phyloP scores from a whole-genome alignment of 2,797 vertebrate genomes.

The Rhynchonycteris naso region DNA sequence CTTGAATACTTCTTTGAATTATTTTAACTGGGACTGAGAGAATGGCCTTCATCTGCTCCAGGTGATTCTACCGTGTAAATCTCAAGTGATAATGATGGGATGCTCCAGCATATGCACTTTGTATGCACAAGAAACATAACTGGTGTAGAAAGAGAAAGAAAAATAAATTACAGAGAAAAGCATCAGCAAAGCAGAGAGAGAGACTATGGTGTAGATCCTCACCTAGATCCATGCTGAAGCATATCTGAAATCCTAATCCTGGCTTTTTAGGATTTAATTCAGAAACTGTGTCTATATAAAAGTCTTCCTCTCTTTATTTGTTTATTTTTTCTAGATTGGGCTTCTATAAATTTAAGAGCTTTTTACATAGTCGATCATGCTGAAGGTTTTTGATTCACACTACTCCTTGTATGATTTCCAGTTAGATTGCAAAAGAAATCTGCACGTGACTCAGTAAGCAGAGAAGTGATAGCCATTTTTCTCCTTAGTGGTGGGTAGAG shows the following conservation, averaged over 20 bases:
- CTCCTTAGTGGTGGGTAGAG: rapidly evolving
- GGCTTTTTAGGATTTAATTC: background rate
- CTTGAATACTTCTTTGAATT: background rate
- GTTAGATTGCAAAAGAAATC: background rate
- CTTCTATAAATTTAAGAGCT: background rate
- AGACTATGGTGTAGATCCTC: background rate
- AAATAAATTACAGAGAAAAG: background rate
- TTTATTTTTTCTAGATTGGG: background rate
- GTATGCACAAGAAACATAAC: background rate
- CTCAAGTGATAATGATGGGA: background rate
- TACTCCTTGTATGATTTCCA: background rate
- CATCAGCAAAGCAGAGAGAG: background rate
- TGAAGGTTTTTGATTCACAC: background rate
- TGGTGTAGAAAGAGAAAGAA: background rate
- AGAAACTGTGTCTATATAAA: background rate
- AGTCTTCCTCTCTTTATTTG: background rate
- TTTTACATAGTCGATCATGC: background rate
- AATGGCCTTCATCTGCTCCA: background rate
- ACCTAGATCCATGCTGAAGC: background rate
- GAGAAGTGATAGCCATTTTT: background rate
- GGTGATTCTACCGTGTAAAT: background rate
- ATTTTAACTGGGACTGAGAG: background rate
- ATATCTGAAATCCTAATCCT: background rate
- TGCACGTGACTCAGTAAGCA: background rate
- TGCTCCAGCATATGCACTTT: background rate